Conservation (phyloP, 1,140 invertebrate genomes). For the Zaprionus taronus region DNA sequence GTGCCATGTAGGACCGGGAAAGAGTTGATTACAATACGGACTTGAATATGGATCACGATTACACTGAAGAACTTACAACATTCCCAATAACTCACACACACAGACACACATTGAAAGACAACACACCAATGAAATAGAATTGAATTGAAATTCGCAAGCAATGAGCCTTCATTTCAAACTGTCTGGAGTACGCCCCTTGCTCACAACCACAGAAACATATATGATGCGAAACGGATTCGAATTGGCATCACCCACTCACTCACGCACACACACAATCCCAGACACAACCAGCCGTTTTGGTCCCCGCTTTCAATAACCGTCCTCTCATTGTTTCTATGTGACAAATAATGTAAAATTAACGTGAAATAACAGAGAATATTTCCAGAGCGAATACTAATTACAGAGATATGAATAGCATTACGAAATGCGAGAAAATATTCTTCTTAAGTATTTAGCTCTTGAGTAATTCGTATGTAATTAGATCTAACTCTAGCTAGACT, state of each 20-base stretch:
- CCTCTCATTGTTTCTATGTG: slow-evolving; percentile 82
- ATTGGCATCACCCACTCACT: slow-evolving; percentile 23
- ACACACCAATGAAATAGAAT: background rate
- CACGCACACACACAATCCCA: slow-evolving; percentile 9
- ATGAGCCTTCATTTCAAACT: slow-evolving; percentile 40
- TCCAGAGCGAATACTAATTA: slow-evolving; percentile 16
- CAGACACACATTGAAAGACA: slow-evolving; percentile 1
- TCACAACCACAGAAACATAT: slow-evolving; percentile 45
- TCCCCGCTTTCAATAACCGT: slow-evolving; percentile 75
- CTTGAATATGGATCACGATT: slow-evolving; percentile 4
- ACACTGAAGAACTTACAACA: background rate
- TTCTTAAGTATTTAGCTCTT: slow-evolving; percentile 15
- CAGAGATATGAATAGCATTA: background rate
- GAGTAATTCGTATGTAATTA: slow-evolving; percentile 5
- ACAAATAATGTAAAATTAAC: slow-evolving; percentile 70
- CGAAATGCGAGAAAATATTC: slow-evolving; percentile 16
- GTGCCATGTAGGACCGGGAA: slow-evolving; percentile 24
- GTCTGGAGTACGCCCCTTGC: slow-evolving; percentile 54
- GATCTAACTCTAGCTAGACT: slow-evolving; percentile 20
- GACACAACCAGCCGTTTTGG: slow-evolving; percentile 37
- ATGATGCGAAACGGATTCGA: slow-evolving; percentile 37
- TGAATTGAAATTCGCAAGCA: slow-evolving; percentile 5
- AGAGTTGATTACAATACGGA: slow-evolving; percentile 15
- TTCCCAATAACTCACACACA: background rate
- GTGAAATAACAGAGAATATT: slow-evolving; percentile 2